Evolutionary conservation across 1,140 invertebrate species (phyloP).

Genomic region (Scaptomyza graminum): DNA sequence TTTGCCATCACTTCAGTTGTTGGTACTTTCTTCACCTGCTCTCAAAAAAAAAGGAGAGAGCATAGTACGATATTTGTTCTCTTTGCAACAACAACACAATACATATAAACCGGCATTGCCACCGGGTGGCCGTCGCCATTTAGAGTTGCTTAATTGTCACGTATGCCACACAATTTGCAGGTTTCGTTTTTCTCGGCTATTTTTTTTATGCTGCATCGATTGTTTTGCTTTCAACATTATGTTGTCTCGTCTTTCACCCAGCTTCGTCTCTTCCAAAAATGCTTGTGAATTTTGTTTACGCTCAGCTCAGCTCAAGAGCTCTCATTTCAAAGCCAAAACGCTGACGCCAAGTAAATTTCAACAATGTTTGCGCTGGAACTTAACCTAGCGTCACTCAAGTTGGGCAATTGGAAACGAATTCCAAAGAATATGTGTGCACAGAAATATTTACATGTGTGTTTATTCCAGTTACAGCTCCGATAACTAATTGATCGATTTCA

Average conservation of each 20-base stretch:
- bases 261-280: constrained; percentile 5
- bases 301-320: background rate
- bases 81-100: background rate
- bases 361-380: constrained; percentile 9
- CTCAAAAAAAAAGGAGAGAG: constrained; percentile 2
- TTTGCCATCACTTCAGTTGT: background rate
- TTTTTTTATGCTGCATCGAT: constrained; percentile 48
- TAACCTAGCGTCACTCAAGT: background rate
- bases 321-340: constrained; percentile 12
- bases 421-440: background rate
- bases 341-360: constrained; percentile 16
- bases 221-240: constrained; percentile 16
- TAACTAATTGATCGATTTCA: background rate
- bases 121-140: constrained; percentile 51
- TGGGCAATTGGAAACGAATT: constrained; percentile 5
- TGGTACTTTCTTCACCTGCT: constrained; percentile 36
- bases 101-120: constrained; percentile 21
- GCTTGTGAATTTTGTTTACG: constrained; percentile 27
- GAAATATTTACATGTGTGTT: background rate
- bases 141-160: constrained; percentile 52
- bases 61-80: background rate
- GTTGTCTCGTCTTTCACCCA: constrained; percentile 23
- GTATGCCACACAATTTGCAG: constrained; percentile 55
- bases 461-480: constrained; percentile 15
- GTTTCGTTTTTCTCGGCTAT: constrained; percentile 27